Evolutionary conservation across 2,797 vertebrate species (phyloP), one percentile per base, ranked within the genome.

Genomic region (Microctenopoma stevenorrisi): DNA sequence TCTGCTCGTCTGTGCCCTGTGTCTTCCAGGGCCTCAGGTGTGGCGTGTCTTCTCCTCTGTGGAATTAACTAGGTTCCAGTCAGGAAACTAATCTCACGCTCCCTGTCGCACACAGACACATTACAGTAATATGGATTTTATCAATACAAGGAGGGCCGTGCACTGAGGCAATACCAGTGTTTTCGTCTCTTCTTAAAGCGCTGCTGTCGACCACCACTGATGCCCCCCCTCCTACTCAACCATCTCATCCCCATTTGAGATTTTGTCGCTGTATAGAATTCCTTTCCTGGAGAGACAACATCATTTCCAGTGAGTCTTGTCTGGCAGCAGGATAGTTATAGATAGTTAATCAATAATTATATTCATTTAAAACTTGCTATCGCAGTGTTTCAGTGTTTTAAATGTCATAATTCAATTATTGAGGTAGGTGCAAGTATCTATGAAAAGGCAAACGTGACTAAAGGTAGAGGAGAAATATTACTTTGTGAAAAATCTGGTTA

Each of bases 1-100:
- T 64, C 86, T 52, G 74, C 68, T 82, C 84, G 85, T 78, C 83
- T 76, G 72, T 69, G 70, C 79, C 55, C 79, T 14, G 68, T 47
- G 82, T 85, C 89, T 86, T 84, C 49, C 42, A 51, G 87, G 82
- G 90, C 84, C 90, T 90, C 91, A 93, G 91, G 91, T 93, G 92
- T 80, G 78, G 57, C 40, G 71, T 48, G 72, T 85, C 81, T 77
- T 64, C 84, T 83, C 84, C 89, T 88, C 84, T 30, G 78, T 81
- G 87, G 88, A 89, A 89, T 91, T 86, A 91, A 91, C 82, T 76
- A 70, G 84, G 90, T 86, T 90, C 76, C 87, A 89, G 89, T 88
- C 86, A 83, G 87, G 90, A 92, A 92, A 90, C 86, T 91, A 90
- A 92, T 92, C 89, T 90, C 86, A 87, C 70, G 77, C 88, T 87